These are phyloP conservation scores for Ladona fulva DNA, from an alignment of 1,140 invertebrate genomes.

Conservation along the genomic window DNA sequence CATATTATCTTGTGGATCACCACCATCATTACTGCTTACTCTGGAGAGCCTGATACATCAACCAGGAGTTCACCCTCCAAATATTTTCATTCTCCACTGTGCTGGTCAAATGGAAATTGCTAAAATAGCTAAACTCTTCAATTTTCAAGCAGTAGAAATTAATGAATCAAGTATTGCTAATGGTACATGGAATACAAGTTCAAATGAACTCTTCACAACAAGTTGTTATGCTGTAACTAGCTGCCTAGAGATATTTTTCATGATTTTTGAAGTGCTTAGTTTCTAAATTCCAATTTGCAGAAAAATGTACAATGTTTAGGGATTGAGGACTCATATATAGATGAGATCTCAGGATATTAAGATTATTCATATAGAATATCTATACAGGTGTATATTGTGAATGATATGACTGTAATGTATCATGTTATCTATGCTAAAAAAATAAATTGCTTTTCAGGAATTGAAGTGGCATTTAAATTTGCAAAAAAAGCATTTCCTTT, in stretches of 20 bases:
- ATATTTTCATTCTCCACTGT: slow-evolving; percentile 28
- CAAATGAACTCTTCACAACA: no score
- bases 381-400: no score
- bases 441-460: slow-evolving; percentile 18
- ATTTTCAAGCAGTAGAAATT: slow-evolving; percentile 25
- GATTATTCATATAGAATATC: no score
- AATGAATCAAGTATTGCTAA: slow-evolving; percentile 15
- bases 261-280: no score
- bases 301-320: no score
- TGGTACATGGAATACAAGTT: slow-evolving; percentile 10
- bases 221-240: no score
- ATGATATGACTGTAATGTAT: no score
- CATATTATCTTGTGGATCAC: slow-evolving; percentile 36
- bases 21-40: slow-evolving; percentile 36
- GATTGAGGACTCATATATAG: no score
- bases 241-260: no score
- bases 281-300: no score
- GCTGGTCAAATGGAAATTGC: slow-evolving; percentile 28
- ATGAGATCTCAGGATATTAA: no score
- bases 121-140: slow-evolving; percentile 33
- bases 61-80: slow-evolving; percentile 37
- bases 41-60: slow-evolving; percentile 42
- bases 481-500: slow-evolving; percentile 29
- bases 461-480: slow-evolving; percentile 32
- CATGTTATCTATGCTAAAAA: no score